Base-by-base conservation (phyloP, 2,888 invertebrate species). In the Galerucella nymphaeae region DNA sequence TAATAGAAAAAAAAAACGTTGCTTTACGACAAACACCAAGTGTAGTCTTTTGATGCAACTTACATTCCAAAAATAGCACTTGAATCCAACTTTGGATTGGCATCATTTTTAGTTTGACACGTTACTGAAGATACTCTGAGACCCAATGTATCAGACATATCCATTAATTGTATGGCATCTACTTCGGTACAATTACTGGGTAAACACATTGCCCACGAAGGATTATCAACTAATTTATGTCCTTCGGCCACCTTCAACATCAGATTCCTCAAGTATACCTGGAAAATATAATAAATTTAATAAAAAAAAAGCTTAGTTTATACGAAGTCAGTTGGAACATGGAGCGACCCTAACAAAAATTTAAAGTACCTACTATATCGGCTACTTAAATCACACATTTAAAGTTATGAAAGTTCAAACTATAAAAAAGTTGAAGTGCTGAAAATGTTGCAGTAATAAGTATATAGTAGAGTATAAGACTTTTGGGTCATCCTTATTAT, bases 161-260 rank as follows among this genome's bases (percentile, higher is more conserved):
- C 71, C 82, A 85, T 79, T 80, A 85, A 67, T 78, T 82, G 72
- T 85, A 87, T 16, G 88, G 78, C 1, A 88, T 88, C 77, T 86
- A 87, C 4, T 89, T 71, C 68, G 10, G 76, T 65, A 57, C 79
- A 79, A 16, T 73, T 73, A 61, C 62, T 68, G 18, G 79, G 79
- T n/a, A 79, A 20, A 62, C 79, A 79, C 23, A 79, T 62, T 16
- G 77, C 75, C 77, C 77, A 76, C n/a, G 72, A 63, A 4, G 76
- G 77, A 11, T 18, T 48, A 8, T 62, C 53, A 0, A 48, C 48
- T 41, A 62, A 5, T 42, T 61, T 53, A 10, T 59, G 9, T 0
- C 64, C 65, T 18, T 55, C 55, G 23, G 69, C 30, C 69, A 72
- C 48, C 11, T 55, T 50, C 3, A 50, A 41, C 14, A 66, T 50